These are phyloP conservation scores for Meles meles DNA, from an alignment of 2,113 vertebrate species.

Conservation along the genomic window DNA sequence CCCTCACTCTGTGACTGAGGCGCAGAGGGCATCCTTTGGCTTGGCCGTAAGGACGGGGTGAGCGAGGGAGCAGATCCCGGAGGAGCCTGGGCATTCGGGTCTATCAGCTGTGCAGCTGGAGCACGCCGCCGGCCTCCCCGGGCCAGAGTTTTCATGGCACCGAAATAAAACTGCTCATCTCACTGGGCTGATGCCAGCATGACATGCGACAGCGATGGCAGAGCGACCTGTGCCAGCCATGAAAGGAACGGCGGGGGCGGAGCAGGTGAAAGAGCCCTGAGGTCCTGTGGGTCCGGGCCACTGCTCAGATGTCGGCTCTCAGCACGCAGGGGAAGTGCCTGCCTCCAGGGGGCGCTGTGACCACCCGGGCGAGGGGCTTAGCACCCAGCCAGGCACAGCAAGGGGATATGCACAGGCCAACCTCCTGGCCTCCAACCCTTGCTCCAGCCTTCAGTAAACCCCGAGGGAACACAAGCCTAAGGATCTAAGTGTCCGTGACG, in stretches of 20 bases:
- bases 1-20: background rate
- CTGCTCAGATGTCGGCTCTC: background rate
- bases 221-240: accelerated
- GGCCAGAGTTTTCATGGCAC: background rate
- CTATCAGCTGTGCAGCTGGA: background rate
- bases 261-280: background rate
- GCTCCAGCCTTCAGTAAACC: background rate
- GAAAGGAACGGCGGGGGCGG: background rate
- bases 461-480: background rate
- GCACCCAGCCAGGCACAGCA: accelerated
- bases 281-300: accelerated
- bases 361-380: accelerated
- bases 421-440: background rate
- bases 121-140: background rate
- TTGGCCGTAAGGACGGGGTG: background rate
- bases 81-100: background rate
- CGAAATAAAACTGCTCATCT: background rate
- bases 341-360: background rate
- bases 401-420: background rate
- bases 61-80: background rate
- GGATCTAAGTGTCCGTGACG: background rate
- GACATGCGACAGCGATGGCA: background rate
- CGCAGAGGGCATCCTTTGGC: background rate
- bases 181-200: background rate
- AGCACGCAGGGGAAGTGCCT: no score